Evolutionary conservation across 2,888 invertebrate species (phyloP).

Genomic region (Melinopterus prodromus): DNA sequence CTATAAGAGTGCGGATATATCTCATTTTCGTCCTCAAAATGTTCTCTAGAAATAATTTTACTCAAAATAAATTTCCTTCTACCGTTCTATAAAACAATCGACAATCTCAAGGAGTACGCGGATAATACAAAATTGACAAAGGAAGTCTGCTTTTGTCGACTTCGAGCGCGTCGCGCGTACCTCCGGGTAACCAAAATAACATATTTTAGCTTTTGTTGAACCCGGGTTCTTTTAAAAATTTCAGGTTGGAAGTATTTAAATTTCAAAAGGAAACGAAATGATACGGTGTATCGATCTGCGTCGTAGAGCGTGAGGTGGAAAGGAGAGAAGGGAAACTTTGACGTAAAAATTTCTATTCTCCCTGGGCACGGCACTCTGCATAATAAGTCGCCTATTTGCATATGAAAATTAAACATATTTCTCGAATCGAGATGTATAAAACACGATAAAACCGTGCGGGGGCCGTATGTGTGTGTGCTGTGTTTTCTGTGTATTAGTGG

Average conservation of each 20-base stretch:
- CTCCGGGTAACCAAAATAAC: not conserved
- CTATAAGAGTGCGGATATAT: too few relatives aligned
- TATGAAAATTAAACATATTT: constrained; percentile 4
- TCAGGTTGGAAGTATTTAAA: not conserved
- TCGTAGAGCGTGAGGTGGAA: not conserved
- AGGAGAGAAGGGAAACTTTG: not conserved
- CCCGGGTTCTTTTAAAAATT: not conserved
- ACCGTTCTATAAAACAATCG: too few relatives aligned
- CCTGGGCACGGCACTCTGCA: not conserved
- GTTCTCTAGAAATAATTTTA: too few relatives aligned
- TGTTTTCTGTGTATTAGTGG: not conserved
- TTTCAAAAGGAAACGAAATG: not conserved
- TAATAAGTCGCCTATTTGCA: not conserved
- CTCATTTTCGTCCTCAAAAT: too few relatives aligned
- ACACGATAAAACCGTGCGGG: not conserved
- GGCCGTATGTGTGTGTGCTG: not conserved
- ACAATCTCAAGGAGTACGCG: too few relatives aligned
- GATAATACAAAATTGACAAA: not conserved
- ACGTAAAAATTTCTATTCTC: not conserved
- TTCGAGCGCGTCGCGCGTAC: too few relatives aligned
- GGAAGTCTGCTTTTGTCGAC: too few relatives aligned
- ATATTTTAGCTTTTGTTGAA: not conserved
- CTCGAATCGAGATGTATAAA: not conserved
- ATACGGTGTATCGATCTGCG: not conserved
- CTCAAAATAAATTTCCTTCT: too few relatives aligned